Evolutionary conservation across 2,797 vertebrate genomes (phyloP).

Genomic region (Xiphorhynchus erythropygius): DNA sequence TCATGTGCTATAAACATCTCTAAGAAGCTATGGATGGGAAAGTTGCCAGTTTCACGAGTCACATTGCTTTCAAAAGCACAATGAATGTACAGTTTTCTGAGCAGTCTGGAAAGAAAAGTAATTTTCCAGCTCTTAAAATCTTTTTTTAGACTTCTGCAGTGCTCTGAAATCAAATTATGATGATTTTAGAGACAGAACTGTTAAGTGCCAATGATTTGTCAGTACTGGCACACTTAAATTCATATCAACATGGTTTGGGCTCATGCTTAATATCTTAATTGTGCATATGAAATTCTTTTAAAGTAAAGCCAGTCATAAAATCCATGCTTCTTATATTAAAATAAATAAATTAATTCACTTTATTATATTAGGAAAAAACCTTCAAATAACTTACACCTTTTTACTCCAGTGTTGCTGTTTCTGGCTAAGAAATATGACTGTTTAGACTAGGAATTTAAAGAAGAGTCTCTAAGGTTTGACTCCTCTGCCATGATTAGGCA

Average conservation of each 20-base stretch:
- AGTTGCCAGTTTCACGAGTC: slow-evolving; percentile 24
- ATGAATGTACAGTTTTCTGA: slow-evolving; percentile 53
- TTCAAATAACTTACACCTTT: background rate
- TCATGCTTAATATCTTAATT: background rate
- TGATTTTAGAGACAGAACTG: slow-evolving; percentile 35
- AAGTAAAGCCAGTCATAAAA: slow-evolving; percentile 9
- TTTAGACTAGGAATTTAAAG: background rate
- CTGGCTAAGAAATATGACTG: background rate
- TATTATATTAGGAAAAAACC: background rate
- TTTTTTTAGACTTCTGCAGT: slow-evolving; percentile 40
- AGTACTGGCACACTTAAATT: background rate
- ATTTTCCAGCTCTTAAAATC: slow-evolving; percentile 52
- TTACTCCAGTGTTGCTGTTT: background rate
- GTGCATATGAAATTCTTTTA: background rate
- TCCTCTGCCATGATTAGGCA: background rate
- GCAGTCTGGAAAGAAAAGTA: slow-evolving; percentile 35
- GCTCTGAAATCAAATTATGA: slow-evolving; percentile 45
- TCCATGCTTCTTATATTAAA: background rate
- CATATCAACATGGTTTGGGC: background rate
- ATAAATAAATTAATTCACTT: background rate
- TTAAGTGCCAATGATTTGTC: slow-evolving; percentile 28
- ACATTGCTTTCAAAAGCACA: slow-evolving; percentile 44
- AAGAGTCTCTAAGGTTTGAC: background rate
- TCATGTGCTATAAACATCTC: slow-evolving; percentile 32
- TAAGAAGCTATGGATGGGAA: background rate